phyloP scores from a whole-genome alignment of 1,140 invertebrate genomes.

The Cyphomyrmex costatus region DNA sequence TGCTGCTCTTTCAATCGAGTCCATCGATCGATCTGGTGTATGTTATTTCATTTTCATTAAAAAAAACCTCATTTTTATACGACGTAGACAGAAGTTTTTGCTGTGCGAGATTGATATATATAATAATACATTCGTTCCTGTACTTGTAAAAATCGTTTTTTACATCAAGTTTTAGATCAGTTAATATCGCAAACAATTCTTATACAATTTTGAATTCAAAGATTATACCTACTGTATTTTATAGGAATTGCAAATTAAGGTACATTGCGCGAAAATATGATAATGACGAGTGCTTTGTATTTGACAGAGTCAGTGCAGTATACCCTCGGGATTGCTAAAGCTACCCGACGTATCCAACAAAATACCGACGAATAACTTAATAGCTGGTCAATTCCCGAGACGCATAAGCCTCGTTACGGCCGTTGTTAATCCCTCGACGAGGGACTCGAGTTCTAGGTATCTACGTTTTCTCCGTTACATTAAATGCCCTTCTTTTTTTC shows the following conservation, averaged over 20 bases:
- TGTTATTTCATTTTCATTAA: slow-evolving; percentile 32
- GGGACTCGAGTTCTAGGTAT: slow-evolving; percentile 83
- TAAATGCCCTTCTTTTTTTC: not conserved
- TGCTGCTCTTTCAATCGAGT: slow-evolving; percentile 88
- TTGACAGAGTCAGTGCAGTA: slow-evolving; percentile 85
- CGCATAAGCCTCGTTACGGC: slow-evolving; percentile 82
- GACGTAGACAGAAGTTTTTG: not conserved
- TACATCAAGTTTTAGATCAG: not conserved
- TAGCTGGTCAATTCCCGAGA: slow-evolving; percentile 80
- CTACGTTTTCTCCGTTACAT: not conserved
- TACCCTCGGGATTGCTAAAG: slow-evolving; percentile 84
- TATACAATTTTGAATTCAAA: not conserved
- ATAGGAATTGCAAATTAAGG: not conserved
- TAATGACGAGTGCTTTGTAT: slow-evolving; percentile 49
- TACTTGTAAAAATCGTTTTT: not conserved
- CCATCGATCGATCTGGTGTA: slow-evolving; percentile 89
- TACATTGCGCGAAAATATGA: slow-evolving; percentile 7
- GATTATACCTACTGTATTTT: not conserved
- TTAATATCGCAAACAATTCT: not conserved
- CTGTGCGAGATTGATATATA: not conserved
- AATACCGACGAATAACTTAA: slow-evolving; percentile 83
- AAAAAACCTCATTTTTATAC: not conserved
- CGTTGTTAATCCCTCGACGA: slow-evolving; percentile 80
- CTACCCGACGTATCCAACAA: slow-evolving; percentile 84
- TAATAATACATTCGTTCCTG: not conserved